phyloP scores from a whole-genome alignment of 2,113 vertebrate species.

The Lepisosteus osseus region DNA sequence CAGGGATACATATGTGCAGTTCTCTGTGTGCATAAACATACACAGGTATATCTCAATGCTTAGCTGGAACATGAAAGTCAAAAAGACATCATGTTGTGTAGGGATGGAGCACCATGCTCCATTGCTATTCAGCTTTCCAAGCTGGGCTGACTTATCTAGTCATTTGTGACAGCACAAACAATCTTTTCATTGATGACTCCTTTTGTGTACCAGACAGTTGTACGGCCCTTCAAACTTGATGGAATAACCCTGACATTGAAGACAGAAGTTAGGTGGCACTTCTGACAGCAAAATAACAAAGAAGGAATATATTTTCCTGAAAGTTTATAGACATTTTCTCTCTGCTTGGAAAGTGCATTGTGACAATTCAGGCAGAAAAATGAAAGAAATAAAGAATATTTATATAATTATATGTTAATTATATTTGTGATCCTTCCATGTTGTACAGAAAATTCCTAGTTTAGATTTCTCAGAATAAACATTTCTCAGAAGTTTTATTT shows the following conservation, averaged over 20 bases:
- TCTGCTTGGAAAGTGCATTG: neutral
- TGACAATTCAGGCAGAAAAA: constrained; percentile 8
- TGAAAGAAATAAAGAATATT: no score
- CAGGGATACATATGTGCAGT: no score
- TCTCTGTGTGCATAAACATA: no score
- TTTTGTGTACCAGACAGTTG: constrained; percentile 1
- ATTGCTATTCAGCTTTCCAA: constrained; percentile 2
- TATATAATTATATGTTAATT: no score
- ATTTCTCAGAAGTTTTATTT: no score
- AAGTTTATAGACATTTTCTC: neutral
- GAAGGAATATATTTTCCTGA: constrained; percentile 13
- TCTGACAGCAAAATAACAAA: neutral
- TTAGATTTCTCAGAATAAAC: no score
- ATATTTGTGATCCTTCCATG: no score
- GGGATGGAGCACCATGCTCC: no score
- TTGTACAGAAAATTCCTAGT: no score
- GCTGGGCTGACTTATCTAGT: neutral
- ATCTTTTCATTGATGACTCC: neutral
- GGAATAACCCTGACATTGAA: constrained; percentile 6
- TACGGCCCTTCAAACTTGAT: neutral
- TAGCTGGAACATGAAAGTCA: no score
- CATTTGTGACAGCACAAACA: neutral
- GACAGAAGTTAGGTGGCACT: constrained; percentile 1
- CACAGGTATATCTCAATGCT: no score
- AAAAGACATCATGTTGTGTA: no score